Evolutionary conservation across 2,113 vertebrate species (phyloP).

Genomic region (Melanerpes formicivorus): DNA sequence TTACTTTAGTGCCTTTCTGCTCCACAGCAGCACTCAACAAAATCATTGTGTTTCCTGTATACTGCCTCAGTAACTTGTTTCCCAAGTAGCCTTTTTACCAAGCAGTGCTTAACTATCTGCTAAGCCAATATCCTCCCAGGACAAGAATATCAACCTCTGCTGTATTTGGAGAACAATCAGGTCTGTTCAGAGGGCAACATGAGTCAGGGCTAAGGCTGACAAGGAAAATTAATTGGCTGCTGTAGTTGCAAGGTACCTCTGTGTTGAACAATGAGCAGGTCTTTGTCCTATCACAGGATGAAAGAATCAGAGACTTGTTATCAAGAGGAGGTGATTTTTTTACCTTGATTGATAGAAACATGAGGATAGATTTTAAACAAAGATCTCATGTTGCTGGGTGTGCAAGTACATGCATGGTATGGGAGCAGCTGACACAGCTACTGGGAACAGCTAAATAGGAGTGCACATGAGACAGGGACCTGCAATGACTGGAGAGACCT

Average conservation of each 20-base stretch:
- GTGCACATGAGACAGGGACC: background rate
- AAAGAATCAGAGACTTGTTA: background rate
- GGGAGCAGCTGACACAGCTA: background rate
- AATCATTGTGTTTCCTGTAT: background rate
- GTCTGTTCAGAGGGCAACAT: background rate
- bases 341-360: background rate
- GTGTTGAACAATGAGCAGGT: background rate
- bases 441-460: background rate
- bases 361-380: background rate
- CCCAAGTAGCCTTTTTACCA: background rate
- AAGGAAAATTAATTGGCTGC: background rate
- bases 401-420: fast-evolving
- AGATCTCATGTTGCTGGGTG: fast-evolving
- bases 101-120: background rate
- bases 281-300: background rate
- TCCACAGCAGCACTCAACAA: background rate
- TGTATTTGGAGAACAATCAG: background rate
- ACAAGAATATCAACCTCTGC: background rate
- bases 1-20: background rate
- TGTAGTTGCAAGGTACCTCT: background rate
- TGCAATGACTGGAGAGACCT: background rate
- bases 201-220: background rate
- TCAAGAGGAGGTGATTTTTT: background rate
- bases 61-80: background rate
- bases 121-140: background rate